These are phyloP conservation scores for Oryctes rhinoceros DNA, from an alignment of 1,140 invertebrate species.

Conservation along the genomic window DNA sequence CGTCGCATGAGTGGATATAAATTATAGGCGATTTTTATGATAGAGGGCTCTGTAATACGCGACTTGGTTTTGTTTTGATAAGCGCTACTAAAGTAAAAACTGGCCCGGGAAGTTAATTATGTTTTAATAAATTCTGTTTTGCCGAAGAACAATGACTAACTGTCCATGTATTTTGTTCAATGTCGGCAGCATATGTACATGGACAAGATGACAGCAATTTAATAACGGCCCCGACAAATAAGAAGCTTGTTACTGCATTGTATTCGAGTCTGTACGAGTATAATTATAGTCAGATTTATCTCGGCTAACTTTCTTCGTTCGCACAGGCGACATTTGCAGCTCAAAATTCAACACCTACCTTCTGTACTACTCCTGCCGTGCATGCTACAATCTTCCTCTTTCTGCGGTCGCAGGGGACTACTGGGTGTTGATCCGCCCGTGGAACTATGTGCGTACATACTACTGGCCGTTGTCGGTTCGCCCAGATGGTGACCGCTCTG, in stretches of 20 bases:
- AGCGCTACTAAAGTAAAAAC: background rate
- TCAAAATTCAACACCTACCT: constrained; percentile 53
- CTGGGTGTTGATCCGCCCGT: constrained; percentile 58
- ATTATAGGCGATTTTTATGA: constrained; percentile 14
- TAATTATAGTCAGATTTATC: no score
- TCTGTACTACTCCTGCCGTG: constrained; percentile 67
- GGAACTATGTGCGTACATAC: constrained; percentile 58
- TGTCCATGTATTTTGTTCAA: background rate
- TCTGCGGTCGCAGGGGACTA: constrained; percentile 60
- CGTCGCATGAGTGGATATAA: constrained; percentile 19
- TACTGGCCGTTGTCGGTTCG: constrained; percentile 56
- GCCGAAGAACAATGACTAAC: background rate
- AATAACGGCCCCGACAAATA: no score
- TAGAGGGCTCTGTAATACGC: background rate
- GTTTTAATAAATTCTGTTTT: background rate
- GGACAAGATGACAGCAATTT: no score
- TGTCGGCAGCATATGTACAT: background rate
- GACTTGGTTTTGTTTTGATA: background rate
- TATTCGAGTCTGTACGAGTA: no score
- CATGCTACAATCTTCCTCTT: constrained; percentile 67
- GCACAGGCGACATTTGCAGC: no score
- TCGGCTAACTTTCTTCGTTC: no score
- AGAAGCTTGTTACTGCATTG: no score
- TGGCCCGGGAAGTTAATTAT: constrained; percentile 5
- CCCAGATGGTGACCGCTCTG: constrained; percentile 47